A percentile compares a stretch with the other conserved stretches of the same genome.
Evolutionary conservation across 2,797 vertebrate species (phyloP).

Genomic region (Bucorvus abyssinicus): DNA sequence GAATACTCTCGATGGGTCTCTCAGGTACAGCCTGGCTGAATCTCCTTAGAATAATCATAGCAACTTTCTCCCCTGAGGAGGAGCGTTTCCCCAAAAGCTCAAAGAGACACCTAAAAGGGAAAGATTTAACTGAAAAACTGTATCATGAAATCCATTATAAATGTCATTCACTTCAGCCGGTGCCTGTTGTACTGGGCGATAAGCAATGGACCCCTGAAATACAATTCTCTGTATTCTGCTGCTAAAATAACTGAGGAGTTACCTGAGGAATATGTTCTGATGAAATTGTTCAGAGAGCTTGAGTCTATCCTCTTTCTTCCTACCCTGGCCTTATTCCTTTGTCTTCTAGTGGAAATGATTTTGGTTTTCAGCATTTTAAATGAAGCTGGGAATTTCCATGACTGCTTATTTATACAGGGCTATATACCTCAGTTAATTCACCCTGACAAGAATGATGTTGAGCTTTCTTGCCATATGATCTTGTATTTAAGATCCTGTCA

Average conservation of each 20-base stretch:
- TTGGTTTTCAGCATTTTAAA: constrained; percentile 49
- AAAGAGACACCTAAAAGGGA: background rate
- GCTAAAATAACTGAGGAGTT: background rate
- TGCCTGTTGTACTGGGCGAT: background rate
- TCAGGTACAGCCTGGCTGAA: background rate
- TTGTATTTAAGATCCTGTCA: constrained; percentile 77
- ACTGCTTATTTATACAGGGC: constrained; percentile 69
- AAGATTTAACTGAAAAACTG: background rate
- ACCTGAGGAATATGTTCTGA: background rate
- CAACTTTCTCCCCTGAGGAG: background rate
- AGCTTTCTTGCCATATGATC: constrained; percentile 75
- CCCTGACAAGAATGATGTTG: constrained; percentile 74
- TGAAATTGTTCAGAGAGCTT: background rate
- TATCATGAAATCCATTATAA: background rate
- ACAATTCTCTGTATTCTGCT: background rate
- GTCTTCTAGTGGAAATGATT: background rate
- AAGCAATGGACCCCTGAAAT: background rate
- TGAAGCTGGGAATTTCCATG: constrained; percentile 40
- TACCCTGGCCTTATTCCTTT: background rate
- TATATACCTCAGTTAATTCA: constrained; percentile 59
- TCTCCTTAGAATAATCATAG: background rate
- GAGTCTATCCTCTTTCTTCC: background rate
- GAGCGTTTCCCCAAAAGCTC: background rate
- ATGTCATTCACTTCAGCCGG: background rate
- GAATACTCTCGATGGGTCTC: background rate